Evolutionary conservation across 2,113 vertebrate species (phyloP).

Genomic region (Benitochromis conjunctus): DNA sequence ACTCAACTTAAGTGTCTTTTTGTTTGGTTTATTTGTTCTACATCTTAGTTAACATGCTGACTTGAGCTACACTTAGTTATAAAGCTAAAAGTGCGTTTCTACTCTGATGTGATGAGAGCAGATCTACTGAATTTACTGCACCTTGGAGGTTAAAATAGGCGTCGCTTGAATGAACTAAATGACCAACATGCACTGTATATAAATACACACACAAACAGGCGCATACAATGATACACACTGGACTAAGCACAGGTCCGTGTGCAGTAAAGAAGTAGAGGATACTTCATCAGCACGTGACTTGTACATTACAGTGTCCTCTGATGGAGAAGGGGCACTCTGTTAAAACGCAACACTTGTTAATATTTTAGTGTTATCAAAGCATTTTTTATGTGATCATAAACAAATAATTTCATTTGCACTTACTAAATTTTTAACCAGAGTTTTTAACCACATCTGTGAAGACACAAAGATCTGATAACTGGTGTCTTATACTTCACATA

Average conservation of each 20-base stretch:
- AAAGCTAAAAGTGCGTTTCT: neutral
- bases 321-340: neutral
- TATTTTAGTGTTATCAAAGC: neutral
- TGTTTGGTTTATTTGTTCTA: neutral
- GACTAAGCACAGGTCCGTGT: neutral
- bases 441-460: neutral
- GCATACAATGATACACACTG: neutral
- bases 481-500: neutral
- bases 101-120: neutral
- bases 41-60: neutral
- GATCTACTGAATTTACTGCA: neutral
- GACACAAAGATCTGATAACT: neutral
- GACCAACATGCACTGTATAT: neutral
- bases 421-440: neutral
- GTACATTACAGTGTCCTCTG: neutral
- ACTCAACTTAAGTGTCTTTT: neutral
- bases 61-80: neutral
- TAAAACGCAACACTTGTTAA: neutral
- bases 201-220: neutral
- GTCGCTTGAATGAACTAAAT: neutral
- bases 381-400: neutral
- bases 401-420: neutral
- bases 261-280: neutral
- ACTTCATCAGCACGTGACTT: neutral
- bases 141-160: conserved; percentile 14